Percentiles rank a stretch among this genome's conserved stretches.
phyloP scores from a whole-genome alignment of 2,888 invertebrate species.

The Rhogogaster chlorosoma region DNA sequence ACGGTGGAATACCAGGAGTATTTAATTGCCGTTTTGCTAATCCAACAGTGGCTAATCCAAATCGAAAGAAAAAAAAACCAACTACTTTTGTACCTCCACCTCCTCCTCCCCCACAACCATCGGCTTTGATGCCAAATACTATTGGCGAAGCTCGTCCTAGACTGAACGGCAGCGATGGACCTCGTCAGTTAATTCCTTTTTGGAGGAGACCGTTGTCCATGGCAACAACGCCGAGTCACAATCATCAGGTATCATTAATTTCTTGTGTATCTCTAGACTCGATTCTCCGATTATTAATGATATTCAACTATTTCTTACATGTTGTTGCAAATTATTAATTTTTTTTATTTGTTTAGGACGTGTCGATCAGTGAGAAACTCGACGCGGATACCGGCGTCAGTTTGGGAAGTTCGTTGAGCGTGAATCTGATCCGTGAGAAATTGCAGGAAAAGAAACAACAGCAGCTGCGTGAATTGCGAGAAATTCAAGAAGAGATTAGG shows the following conservation, averaged over 20 bases:
- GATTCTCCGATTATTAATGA: background rate
- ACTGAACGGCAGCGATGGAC: conserved; percentile 67
- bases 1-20: conserved; percentile 87
- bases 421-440: conserved; percentile 87
- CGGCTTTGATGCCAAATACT: conserved; percentile 71
- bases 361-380: conserved; percentile 84
- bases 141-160: conserved; percentile 70
- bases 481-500: conserved; percentile 92
- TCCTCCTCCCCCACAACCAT: conserved; percentile 75
- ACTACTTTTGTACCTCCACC: conserved; percentile 92
- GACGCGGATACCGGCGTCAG: conserved; percentile 86
- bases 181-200: conserved; percentile 81
- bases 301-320: background rate
- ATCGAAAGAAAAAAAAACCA: conserved; percentile 94
- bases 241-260: conserved; percentile 71
- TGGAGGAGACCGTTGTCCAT: conserved; percentile 87
- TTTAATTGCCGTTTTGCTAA: conserved; percentile 93
- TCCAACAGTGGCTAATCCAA: conserved; percentile 84
- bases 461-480: conserved; percentile 89
- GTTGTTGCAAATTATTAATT: conserved; percentile 9
- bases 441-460: conserved; percentile 93
- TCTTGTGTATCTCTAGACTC: background rate
- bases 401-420: conserved; percentile 84
- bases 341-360: conserved; percentile 79
- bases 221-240: conserved; percentile 74